These are phyloP conservation scores for Drosophila funebris DNA, from an alignment of 1,140 invertebrate genomes.

Conservation along the genomic window DNA sequence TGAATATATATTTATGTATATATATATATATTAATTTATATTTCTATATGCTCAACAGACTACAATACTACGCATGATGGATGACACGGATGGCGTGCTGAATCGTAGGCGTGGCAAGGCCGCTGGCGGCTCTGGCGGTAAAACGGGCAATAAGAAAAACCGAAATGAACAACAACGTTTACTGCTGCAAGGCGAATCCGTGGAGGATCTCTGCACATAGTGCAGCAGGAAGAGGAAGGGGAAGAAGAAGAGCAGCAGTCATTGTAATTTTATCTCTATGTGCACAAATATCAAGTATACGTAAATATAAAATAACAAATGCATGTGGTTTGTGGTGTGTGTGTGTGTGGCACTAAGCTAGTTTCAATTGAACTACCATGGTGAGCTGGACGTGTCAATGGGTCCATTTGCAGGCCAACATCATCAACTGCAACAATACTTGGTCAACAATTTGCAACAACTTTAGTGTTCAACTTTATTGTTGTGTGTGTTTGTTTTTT, in stretches of 20 bases:
- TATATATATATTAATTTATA: background rate
- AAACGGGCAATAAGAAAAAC: slow-evolving; percentile 60
- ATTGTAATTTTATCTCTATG: slow-evolving; percentile 8
- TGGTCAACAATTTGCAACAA: background rate
- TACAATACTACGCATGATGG: slow-evolving; percentile 97
- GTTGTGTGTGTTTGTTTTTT: background rate
- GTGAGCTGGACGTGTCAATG: slow-evolving; percentile 35
- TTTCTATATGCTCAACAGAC: slow-evolving; percentile 77
- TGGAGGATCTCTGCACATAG: slow-evolving; percentile 76
- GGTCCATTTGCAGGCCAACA: background rate
- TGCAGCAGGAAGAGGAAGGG: background rate
- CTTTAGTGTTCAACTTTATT: background rate
- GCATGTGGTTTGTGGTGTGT: background rate
- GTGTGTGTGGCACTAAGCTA: background rate
- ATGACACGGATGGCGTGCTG: slow-evolving; percentile 93
- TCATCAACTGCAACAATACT: slow-evolving; percentile 11
- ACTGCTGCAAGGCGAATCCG: slow-evolving; percentile 75
- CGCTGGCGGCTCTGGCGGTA: slow-evolving; percentile 51
- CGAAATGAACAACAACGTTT: slow-evolving; percentile 69
- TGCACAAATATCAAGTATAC: slow-evolving; percentile 54
- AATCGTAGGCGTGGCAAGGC: slow-evolving; percentile 85
- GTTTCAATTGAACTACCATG: slow-evolving; percentile 33
- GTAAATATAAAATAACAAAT: slow-evolving; percentile 32
- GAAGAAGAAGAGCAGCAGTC: background rate
- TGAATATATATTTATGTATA: background rate